Evolutionary conservation across 2,888 invertebrate genomes (phyloP).

Genomic region (Drosophila tanythrix): DNA sequence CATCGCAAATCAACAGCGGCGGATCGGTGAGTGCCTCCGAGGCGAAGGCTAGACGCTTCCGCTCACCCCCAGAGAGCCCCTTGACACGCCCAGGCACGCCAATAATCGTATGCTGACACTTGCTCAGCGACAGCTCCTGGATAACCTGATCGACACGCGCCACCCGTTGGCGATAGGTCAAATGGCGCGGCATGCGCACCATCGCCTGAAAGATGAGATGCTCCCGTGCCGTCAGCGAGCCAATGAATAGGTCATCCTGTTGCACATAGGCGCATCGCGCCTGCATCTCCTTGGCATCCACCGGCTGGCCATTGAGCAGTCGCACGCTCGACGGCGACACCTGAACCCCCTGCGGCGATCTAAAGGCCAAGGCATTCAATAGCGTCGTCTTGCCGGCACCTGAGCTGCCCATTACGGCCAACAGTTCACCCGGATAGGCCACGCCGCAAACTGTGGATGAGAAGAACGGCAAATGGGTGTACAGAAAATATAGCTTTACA

Average conservation of each 20-base stretch:
- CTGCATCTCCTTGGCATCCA: conserved; percentile 89
- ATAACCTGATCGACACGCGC: conserved; percentile 94
- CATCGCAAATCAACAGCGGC: conserved; percentile 97
- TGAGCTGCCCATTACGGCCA: conserved; percentile 95
- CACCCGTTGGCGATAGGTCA: conserved; percentile 90
- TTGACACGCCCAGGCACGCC: conserved; percentile 94
- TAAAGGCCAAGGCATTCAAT: conserved; percentile 94
- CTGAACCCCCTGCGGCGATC: conserved; percentile 89
- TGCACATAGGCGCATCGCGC: conserved; percentile 96
- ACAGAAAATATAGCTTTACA: neutral
- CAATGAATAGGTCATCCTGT: conserved; percentile 96
- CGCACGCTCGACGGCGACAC: conserved; percentile 86
- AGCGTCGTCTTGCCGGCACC: conserved; percentile 98
- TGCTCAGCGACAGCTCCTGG: conserved; percentile 92
- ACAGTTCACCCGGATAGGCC: conserved; percentile 93
- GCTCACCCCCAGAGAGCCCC: conserved; percentile 98
- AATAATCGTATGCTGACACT: conserved; percentile 96
- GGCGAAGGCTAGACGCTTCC: conserved; percentile 97
- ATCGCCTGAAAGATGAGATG: conserved; percentile 95
- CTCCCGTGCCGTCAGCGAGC: conserved; percentile 94
- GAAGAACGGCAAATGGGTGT: neutral
- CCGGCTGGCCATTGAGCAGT: conserved; percentile 91
- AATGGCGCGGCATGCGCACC: conserved; percentile 92
- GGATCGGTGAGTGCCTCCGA: conserved; percentile 99
- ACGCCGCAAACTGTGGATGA: conserved; percentile 89